Evolutionary conservation across 2,797 vertebrate species (phyloP).

Genomic region (Monodelphis domestica): DNA sequence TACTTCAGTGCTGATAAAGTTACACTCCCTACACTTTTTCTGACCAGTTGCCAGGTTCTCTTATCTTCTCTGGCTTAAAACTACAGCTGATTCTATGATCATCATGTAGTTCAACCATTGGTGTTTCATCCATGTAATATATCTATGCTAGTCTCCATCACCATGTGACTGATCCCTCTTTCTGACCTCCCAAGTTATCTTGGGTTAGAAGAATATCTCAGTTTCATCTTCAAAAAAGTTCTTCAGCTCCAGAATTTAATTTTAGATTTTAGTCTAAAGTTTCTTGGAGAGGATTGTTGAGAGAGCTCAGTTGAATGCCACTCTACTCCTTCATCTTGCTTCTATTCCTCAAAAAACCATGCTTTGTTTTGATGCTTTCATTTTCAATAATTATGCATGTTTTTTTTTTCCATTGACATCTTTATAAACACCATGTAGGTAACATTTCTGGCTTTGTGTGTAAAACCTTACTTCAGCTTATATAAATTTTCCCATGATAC

Average conservation of each 20-base stretch:
- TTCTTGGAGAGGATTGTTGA: neutral
- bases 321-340: neutral
- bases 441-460: neutral
- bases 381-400: neutral
- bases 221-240: neutral
- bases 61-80: too few relatives aligned
- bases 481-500: neutral
- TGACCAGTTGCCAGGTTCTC: too few relatives aligned
- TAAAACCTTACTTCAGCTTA: neutral
- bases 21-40: too few relatives aligned
- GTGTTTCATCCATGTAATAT: too few relatives aligned
- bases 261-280: neutral
- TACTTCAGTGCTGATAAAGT: too few relatives aligned
- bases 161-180: too few relatives aligned
- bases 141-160: too few relatives aligned
- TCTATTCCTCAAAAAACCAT: neutral
- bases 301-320: neutral
- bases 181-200: too few relatives aligned
- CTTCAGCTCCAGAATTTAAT: neutral
- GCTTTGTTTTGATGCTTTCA: neutral
- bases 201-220: neutral
- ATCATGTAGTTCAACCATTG: too few relatives aligned
- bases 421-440: neutral
- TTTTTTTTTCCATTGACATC: neutral
- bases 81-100: too few relatives aligned